These are phyloP conservation scores for Trachelus tabidus DNA, from an alignment of 2,888 invertebrate genomes.

Conservation along the genomic window DNA sequence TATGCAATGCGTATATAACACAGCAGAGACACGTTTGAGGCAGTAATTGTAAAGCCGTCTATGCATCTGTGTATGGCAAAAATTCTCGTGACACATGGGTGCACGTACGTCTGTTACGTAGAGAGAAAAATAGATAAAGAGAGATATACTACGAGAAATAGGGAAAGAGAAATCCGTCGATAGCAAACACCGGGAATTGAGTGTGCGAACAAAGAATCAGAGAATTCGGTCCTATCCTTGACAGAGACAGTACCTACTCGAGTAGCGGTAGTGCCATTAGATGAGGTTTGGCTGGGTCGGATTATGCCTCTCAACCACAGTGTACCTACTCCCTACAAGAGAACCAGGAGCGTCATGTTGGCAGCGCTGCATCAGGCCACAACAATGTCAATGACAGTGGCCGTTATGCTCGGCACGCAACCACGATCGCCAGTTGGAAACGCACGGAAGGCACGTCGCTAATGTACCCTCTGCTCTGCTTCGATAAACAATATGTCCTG, in stretches of 20 bases:
- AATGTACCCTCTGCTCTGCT: conserved; percentile 1
- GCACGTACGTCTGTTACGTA: not conserved
- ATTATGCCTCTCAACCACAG: not conserved
- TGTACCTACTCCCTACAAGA: not conserved
- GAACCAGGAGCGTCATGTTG: not conserved
- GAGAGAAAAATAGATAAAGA: not conserved
- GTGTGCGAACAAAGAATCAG: not conserved
- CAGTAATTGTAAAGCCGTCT: not conserved
- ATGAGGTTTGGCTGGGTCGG: not conserved
- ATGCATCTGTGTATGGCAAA: not conserved
- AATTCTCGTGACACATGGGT: not conserved
- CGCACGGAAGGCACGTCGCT: conserved; percentile 2
- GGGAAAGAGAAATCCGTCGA: not conserved
- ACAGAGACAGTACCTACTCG: not conserved
- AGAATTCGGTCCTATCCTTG: not conserved
- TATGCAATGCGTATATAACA: too few species aligned
- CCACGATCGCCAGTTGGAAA: conserved; percentile 10
- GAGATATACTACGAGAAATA: too few species aligned
- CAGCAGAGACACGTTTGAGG: not conserved
- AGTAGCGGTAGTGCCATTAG: not conserved
- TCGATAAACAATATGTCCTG: not conserved
- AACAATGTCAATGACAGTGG: conserved; percentile 41
- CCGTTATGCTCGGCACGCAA: conserved; percentile 26
- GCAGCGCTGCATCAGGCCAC: conserved; percentile 26
- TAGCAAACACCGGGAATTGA: not conserved